Percentiles rank a stretch among this genome's conserved stretches.
Conservation (phyloP, 2,113 vertebrate genomes). For the human region DNA sequence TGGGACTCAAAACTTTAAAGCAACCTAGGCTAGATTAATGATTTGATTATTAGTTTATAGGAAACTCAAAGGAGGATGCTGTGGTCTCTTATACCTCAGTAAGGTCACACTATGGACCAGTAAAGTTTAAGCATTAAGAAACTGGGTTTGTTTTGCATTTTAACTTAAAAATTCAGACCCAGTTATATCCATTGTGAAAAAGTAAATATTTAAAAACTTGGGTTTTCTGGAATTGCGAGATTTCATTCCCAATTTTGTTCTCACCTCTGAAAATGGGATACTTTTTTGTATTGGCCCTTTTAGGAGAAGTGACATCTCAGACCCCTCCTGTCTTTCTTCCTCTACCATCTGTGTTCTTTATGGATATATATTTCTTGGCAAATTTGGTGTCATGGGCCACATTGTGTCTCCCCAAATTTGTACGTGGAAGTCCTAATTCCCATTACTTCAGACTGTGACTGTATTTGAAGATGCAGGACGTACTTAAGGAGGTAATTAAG, state of each 20-base stretch:
- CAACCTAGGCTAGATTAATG: slow-evolving; percentile 51
- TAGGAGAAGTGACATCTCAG: slow-evolving; percentile 53
- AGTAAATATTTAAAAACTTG: slow-evolving; percentile 59
- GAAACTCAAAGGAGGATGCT: slow-evolving; percentile 46
- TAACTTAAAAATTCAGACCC: slow-evolving; percentile 72
- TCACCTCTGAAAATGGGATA: slow-evolving; percentile 50
- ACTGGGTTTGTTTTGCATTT: slow-evolving; percentile 69
- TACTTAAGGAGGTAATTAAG: background rate
- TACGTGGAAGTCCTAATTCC: background rate
- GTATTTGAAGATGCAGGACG: background rate
- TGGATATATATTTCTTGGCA: slow-evolving; percentile 43
- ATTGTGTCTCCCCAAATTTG: background rate
- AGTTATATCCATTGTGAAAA: slow-evolving; percentile 58
- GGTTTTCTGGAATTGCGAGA: slow-evolving; percentile 59
- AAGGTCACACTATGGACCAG: slow-evolving; percentile 28
- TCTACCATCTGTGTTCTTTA: background rate
- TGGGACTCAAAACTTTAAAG: background rate
- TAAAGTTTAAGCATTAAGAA: slow-evolving; percentile 65
- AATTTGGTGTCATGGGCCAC: background rate
- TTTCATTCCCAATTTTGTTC: slow-evolving; percentile 50
- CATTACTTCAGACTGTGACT: background rate
- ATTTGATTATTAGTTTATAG: slow-evolving; percentile 1
- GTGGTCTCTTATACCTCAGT: slow-evolving; percentile 56
- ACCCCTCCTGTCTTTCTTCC: slow-evolving; percentile 58
- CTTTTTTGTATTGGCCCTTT: slow-evolving; percentile 52